Evolutionary conservation across 2,113 vertebrate genomes (phyloP).

Genomic region (Rynchops niger): DNA sequence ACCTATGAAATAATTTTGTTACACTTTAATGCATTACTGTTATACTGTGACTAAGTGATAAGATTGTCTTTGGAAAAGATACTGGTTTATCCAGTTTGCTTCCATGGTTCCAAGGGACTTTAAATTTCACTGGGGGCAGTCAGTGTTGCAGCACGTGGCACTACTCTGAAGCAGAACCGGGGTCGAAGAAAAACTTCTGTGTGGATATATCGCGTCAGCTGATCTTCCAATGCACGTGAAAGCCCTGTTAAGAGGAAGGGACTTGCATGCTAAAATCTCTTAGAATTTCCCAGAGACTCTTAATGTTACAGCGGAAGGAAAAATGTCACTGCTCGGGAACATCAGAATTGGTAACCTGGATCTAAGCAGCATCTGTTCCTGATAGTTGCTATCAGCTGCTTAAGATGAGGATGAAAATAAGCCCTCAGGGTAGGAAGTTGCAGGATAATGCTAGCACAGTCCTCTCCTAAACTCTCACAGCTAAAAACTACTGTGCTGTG

Average conservation of each 20-base stretch:
- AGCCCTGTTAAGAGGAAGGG: neutral
- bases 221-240: neutral
- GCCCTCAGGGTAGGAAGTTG: neutral
- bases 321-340: neutral
- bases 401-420: neutral
- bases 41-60: neutral
- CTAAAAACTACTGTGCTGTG: neutral
- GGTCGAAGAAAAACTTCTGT: neutral
- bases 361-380: neutral
- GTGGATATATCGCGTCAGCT: neutral
- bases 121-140: neutral
- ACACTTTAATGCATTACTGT: constrained; percentile 13
- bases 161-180: neutral
- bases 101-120: neutral
- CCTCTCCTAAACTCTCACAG: neutral
- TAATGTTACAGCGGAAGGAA: neutral
- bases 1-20: constrained; percentile 32
- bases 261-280: neutral
- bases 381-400: neutral
- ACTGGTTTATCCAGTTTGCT: neutral
- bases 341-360: neutral
- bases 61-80: neutral
- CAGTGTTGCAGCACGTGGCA: neutral
- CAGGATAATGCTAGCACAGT: neutral
- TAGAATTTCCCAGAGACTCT: neutral